Base-by-base conservation (phyloP, 2,888 invertebrate genomes). In the Holacanthella duospinosa region DNA sequence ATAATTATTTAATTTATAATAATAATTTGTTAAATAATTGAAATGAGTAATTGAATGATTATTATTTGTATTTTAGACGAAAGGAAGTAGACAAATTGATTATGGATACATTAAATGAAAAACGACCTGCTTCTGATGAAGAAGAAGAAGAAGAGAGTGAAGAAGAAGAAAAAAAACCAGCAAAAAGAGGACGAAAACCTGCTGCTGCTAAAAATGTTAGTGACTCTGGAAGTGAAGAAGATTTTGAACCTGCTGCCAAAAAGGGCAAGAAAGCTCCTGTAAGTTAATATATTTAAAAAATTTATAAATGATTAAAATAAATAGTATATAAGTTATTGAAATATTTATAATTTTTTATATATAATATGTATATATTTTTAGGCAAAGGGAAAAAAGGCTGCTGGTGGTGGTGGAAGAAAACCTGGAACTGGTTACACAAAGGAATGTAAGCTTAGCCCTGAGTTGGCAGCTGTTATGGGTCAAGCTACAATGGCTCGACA, bases 61-160 rank as follows among this genome's bases (percentile, higher is more conserved):
- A 9, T n/a, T n/a, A n/a, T n/a, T n/a, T 6, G 58, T 58, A n/a
- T 72, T 74, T 78, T 57, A 87, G 90, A 74, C 92, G 89, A 78
- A 86, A 88, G 76, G 85, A 90, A 77, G 88, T 94, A n/a, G 91
- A 93, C 76, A 83, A 86, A 71, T 79, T 93, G 66, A 89, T 93
- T 6, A 88, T 92, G 87, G 87, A 89, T 70, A 86, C 85, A 73
- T 76, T 83, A 57, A 77, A 80, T 70, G 78, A 79, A 67, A 79
- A 79, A 67, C 77, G 79, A 43, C 75, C 76, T 26, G 70, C 66
- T 29, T 72, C 75, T 53, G 70, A 82, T 83, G 78, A 79, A 57
- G 80, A 79, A 55, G 79, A 77, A 68, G 64, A 63, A 3, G 76
- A 76, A 1, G 79, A 78, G 59, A 81, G 80, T 53, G 80, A 79